Evolutionary conservation across 2,888 invertebrate species (phyloP).

Genomic region (Philhelius pedissequus): DNA sequence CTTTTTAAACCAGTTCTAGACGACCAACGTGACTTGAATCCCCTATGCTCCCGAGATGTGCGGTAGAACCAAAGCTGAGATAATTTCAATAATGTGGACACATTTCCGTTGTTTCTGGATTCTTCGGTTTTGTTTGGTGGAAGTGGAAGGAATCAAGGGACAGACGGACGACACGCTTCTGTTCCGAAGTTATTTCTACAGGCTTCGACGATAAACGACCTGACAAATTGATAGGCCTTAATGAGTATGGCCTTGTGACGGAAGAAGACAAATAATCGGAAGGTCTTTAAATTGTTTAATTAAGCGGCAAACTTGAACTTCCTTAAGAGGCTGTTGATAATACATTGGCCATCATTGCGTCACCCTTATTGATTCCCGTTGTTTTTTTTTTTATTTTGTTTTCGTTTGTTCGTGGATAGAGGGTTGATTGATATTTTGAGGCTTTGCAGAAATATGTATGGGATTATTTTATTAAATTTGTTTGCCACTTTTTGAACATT

Average conservation of each 20-base stretch:
- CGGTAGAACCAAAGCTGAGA: conserved; percentile 39
- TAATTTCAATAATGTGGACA: conserved; percentile 61
- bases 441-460: background rate
- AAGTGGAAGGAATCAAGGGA: background rate
- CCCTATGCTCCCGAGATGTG: background rate
- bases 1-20: conserved; percentile 47
- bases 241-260: conserved; percentile 47
- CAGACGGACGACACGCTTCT: conserved; percentile 13
- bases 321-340: conserved; percentile 11
- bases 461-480: no score
- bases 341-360: background rate
- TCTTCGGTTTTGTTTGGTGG: background rate
- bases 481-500: no score
- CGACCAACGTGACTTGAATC: conserved; percentile 60
- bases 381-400: no score
- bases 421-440: background rate
- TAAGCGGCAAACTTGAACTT: conserved; percentile 53
- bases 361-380: conserved; percentile 43
- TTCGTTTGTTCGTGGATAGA: background rate
- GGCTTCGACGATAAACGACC: conserved; percentile 38
- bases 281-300: conserved; percentile 59
- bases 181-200: background rate
- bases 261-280: conserved; percentile 35
- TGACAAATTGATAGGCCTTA: conserved; percentile 60
- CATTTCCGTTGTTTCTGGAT: conserved; percentile 30